phyloP scores from a whole-genome alignment of 2,888 invertebrate genomes.

The Axea sp. region DNA sequence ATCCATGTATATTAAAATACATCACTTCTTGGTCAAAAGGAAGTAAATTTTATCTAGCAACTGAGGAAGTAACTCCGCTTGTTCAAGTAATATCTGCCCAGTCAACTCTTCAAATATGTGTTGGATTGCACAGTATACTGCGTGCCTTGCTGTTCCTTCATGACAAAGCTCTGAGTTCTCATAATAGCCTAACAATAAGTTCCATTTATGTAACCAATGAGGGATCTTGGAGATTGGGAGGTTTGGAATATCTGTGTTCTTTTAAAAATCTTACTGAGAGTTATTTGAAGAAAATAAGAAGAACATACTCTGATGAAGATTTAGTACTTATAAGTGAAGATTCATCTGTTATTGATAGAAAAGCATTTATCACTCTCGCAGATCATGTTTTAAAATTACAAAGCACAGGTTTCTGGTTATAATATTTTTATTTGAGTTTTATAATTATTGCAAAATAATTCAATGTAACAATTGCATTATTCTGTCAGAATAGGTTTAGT shows the following conservation, averaged over 20 bases:
- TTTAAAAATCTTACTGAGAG: slow-evolving; percentile 84
- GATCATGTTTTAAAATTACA: slow-evolving; percentile 86
- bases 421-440: too few species aligned
- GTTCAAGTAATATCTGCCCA: slow-evolving; percentile 84
- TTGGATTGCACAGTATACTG: slow-evolving; percentile 90
- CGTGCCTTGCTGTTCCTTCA: slow-evolving; percentile 91
- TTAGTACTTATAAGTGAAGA: slow-evolving; percentile 86
- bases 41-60: slow-evolving; percentile 87
- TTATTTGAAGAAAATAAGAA: slow-evolving; percentile 85
- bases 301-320: slow-evolving; percentile 86
- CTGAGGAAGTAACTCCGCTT: slow-evolving; percentile 90
- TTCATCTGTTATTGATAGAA: slow-evolving; percentile 86
- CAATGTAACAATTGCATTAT: too few species aligned
- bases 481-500: too few species aligned
- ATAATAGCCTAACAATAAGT: slow-evolving; percentile 90
- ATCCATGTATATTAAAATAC: slow-evolving; percentile 92
- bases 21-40: slow-evolving; percentile 89
- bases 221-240: slow-evolving; percentile 93
- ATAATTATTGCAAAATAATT: too few species aligned
- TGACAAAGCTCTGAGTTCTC: slow-evolving; percentile 88
- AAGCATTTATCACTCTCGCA: slow-evolving; percentile 87
- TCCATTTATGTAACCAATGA: slow-evolving; percentile 91
- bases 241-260: slow-evolving; percentile 89
- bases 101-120: slow-evolving; percentile 89
- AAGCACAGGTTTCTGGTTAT: slow-evolving; percentile 77